Conservation (phyloP, 2,888 invertebrate genomes). For the Ryuthela nishihirai region DNA sequence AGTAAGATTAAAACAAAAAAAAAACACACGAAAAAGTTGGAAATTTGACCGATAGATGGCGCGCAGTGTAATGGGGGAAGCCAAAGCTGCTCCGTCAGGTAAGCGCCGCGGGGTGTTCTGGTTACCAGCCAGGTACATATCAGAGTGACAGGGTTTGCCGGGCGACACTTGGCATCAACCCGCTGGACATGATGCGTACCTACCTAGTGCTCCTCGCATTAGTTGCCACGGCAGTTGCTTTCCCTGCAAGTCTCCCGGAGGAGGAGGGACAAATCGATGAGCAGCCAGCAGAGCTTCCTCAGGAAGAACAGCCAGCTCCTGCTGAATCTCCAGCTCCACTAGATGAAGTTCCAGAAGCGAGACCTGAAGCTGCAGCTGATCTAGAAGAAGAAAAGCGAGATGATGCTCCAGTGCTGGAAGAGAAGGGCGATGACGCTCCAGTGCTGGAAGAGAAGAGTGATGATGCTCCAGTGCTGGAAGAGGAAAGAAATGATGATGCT, state of each 20-base stretch:
- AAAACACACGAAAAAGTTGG: too few relatives aligned
- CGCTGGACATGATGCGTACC: too few relatives aligned
- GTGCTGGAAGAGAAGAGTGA: background rate
- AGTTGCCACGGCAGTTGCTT: background rate
- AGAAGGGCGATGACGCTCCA: too few relatives aligned
- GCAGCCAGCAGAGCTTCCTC: slow-evolving; percentile 1
- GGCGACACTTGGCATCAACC: too few relatives aligned
- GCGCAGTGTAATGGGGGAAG: too few relatives aligned
- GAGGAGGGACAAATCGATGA: slow-evolving; percentile 5
- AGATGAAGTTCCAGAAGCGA: background rate
- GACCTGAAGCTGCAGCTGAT: slow-evolving; percentile 11
- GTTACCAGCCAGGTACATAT: too few relatives aligned
- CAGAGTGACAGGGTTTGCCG: too few relatives aligned
- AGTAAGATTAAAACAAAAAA: too few relatives aligned
- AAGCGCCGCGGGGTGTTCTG: too few relatives aligned
- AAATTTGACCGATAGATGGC: too few relatives aligned
- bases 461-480: background rate
- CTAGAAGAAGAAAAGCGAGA: slow-evolving; percentile 10
- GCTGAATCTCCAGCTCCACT: background rate
- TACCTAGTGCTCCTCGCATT: too few relatives aligned
- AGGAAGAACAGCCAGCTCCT: background rate
- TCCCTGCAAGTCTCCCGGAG: slow-evolving; percentile 12
- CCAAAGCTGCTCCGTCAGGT: too few relatives aligned
- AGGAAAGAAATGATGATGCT: background rate
- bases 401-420: background rate